phyloP scores from a whole-genome alignment of 1,140 invertebrate species.

The Calycopis cecrops region DNA sequence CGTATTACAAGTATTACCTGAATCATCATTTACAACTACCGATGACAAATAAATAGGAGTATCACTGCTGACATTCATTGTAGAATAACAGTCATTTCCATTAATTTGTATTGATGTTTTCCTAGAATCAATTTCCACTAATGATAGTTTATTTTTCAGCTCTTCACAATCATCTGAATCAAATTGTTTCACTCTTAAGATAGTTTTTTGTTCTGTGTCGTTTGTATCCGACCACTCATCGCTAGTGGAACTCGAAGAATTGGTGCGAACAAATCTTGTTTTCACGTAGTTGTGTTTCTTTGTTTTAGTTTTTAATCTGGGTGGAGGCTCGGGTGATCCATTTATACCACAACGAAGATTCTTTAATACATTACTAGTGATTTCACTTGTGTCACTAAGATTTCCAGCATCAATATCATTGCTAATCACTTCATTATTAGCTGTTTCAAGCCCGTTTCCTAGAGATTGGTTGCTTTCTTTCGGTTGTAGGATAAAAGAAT shows the following conservation, averaged over 20 bases:
- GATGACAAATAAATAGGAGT: conserved; percentile 80
- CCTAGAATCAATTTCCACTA: conserved; percentile 67
- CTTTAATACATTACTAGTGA: conserved; percentile 53
- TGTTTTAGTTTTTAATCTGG: conserved; percentile 57
- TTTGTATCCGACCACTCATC: conserved; percentile 69
- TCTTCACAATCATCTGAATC: conserved; percentile 66
- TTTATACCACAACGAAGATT: conserved; percentile 56
- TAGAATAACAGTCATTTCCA: conserved; percentile 82
- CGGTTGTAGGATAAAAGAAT: conserved; percentile 14
- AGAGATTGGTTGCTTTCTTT: background rate
- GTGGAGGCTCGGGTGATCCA: conserved; percentile 66
- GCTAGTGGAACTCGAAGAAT: conserved; percentile 62
- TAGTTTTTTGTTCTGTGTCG: conserved; percentile 62
- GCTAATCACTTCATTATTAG: conserved; percentile 4
- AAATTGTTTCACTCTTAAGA: conserved; percentile 68
- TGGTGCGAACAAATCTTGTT: conserved; percentile 66
- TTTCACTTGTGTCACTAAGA: conserved; percentile 66
- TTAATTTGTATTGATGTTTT: conserved; percentile 86
- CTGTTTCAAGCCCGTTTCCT: background rate
- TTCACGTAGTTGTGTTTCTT: conserved; percentile 72
- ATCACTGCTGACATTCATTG: conserved; percentile 78
- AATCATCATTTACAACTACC: conserved; percentile 78
- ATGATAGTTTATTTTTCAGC: conserved; percentile 35
- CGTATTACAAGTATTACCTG: conserved; percentile 52
- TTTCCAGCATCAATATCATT: conserved; percentile 49